These are phyloP conservation scores for Trematocara nigrifrons DNA, from an alignment of 2,113 vertebrate genomes.

Conservation along the genomic window DNA sequence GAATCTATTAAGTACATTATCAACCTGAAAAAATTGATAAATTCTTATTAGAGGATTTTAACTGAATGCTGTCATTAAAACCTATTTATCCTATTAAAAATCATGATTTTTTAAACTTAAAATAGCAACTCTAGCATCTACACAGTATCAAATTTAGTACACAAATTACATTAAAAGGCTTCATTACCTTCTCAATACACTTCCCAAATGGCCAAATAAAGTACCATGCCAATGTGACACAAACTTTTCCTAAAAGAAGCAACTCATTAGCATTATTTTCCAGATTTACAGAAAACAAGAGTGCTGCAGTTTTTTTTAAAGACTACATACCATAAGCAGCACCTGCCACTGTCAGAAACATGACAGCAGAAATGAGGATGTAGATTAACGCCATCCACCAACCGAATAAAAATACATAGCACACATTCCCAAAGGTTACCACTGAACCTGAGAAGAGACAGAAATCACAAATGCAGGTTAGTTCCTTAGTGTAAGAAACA, in stretches of 20 bases:
- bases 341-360: slow-evolving; percentile 78
- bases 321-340: slow-evolving; percentile 74
- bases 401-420: slow-evolving; percentile 81
- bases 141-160: neutral
- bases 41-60: neutral
- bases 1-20: slow-evolving; percentile 1
- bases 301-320: neutral
- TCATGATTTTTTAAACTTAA: neutral
- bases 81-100: neutral
- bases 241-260: slow-evolving; percentile 64
- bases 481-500: neutral
- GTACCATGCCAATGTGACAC: slow-evolving; percentile 69
- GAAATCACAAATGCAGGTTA: neutral
- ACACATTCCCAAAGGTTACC: slow-evolving; percentile 73
- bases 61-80: neutral
- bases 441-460: slow-evolving; percentile 67
- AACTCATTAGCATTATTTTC: neutral
- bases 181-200: slow-evolving; percentile 70
- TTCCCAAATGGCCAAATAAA: slow-evolving; percentile 85
- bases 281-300: neutral
- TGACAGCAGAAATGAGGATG: slow-evolving; percentile 66
- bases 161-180: neutral
- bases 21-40: slow-evolving; percentile 20
- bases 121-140: neutral
- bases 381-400: slow-evolving; percentile 86